Evolutionary conservation across 2,888 invertebrate species (phyloP), one percentile per base, ranked within the genome.

Genomic region (Unio pictorum): DNA sequence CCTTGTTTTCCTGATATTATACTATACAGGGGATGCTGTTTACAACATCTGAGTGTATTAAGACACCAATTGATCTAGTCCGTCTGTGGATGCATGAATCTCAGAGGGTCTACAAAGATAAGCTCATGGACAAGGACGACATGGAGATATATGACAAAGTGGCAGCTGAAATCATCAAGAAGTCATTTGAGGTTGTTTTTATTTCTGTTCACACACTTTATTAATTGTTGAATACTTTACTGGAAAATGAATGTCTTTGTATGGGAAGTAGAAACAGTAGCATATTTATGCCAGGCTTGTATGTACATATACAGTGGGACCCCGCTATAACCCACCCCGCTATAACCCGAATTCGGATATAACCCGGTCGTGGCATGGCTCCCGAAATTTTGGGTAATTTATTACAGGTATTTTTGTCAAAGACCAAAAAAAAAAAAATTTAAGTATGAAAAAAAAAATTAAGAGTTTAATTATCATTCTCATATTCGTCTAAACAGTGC

Each of bases 61-160:
- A 93, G 75, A 93, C 93, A 69, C 93, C 95, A 0, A 93, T 94
- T 26, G 97, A 98, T 88, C 90, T 98, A 69, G 94, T 97, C 66
- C 93, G 97, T 17, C 91, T 98, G 57, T 98, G 97, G 97, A 92
- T 96, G 83, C 98, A 98, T 87, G 98, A 98, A 91, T 94, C 95
- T 5, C 95, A 95, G 85, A 92, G 98, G 80, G 98, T 98, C 11
- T 98, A 98, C 88, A 94, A 95, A 0, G 98, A 98, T 91, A 98
- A 98, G 89, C 91, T 98, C 1, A 94, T 94, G 0, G 98, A 98
- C 86, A 95, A 96, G 67, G 95, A 95, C 87, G 98, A 98, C 86
- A 95, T 96, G 75, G 96, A 97, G 86, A 94, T 93, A 56, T 98
- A 97, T 89, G 92, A 93, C 3, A 98, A 98, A 92, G 92, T 97